Percentiles rank a stretch among this genome's conserved stretches.
Conservation (phyloP, 2,797 vertebrate species). For the Euthynnus affinis region DNA sequence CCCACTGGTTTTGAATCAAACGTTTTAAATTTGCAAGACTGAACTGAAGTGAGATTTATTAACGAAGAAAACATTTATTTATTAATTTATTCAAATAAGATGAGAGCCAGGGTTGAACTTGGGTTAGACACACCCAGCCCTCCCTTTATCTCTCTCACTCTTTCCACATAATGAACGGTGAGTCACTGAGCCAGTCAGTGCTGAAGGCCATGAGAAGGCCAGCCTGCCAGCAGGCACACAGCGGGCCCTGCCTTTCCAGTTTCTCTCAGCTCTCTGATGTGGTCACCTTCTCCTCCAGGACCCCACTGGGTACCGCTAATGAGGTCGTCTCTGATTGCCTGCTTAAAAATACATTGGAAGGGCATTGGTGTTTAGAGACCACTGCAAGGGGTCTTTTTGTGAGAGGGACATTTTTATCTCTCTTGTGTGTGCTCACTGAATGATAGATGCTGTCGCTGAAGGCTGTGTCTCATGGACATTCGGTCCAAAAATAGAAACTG, state of each 20-base stretch:
- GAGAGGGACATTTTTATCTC: slow-evolving; percentile 26
- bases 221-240: slow-evolving; percentile 38
- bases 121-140: background rate
- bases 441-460: slow-evolving; percentile 37
- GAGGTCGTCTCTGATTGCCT: slow-evolving; percentile 59
- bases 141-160: background rate
- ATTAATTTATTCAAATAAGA: background rate
- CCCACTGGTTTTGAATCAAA: background rate
- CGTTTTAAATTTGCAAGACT: background rate
- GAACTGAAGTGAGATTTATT: background rate
- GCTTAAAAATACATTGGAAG: slow-evolving; percentile 62
- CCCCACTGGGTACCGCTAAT: slow-evolving; percentile 67
- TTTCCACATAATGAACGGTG: slow-evolving; percentile 22
- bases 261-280: slow-evolving; percentile 66
- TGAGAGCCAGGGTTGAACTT: background rate
- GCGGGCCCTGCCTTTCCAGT: slow-evolving; percentile 53
- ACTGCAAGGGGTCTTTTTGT: slow-evolving; percentile 20
- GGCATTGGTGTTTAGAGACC: slow-evolving; percentile 53
- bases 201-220: slow-evolving; percentile 60
- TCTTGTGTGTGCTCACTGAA: slow-evolving; percentile 37
- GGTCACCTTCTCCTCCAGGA: slow-evolving; percentile 65
- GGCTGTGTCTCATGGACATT: background rate
- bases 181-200: background rate
- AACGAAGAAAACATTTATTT: background rate
- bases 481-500: slow-evolving; percentile 26